Evolutionary conservation across 2,113 vertebrate species (phyloP), one percentile per base, ranked within the genome.

Genomic region (Anhinga rufa): DNA sequence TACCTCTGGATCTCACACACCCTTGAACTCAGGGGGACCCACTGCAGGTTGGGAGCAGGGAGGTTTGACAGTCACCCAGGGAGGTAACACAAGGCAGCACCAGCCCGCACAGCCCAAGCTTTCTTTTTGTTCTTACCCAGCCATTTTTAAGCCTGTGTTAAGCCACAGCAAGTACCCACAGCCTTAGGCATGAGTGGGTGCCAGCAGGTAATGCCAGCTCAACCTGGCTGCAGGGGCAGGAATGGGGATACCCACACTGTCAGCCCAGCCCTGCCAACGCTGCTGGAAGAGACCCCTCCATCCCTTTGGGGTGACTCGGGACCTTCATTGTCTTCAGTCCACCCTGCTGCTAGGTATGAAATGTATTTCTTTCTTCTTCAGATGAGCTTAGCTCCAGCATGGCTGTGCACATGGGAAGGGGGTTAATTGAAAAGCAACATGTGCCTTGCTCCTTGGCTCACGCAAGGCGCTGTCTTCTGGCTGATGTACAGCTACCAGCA

Each of bases 341-440:
- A 18, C 19, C 46, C 4, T 1, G 1, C 44, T 74, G 66, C 12
- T 9, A 61, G 36, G 3, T 10, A 42, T 0, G 5, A 69, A 94
- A 89, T 10, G 1, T 2, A 5, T 5, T 80, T 65, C 22, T 36
- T 65, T 72, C 21, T 68, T 40, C 34, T 25, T 77, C 80, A 58
- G 34, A 71, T 1, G 21, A 82, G 54, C 81, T 89, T 2, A 86
- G 62, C 90, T 81, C 24, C 60, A 57, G 78, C 74, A 11, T 1
- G 58, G 84, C 87, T 82, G 79, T 10, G 70, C 3, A 5, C 84
- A 52, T 0, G 62, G 87, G 86, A 82, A 87, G 87, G 74, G 78
- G 82, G 87, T 93, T 92, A 94, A 90, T 34, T 85, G 93, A 90
- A 91, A 89, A 89, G 70, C 78, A 88, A 65, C 58, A 3, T 1